Evolutionary conservation across 2,113 vertebrate species (phyloP).

Genomic region (Perognathus longimembris): DNA sequence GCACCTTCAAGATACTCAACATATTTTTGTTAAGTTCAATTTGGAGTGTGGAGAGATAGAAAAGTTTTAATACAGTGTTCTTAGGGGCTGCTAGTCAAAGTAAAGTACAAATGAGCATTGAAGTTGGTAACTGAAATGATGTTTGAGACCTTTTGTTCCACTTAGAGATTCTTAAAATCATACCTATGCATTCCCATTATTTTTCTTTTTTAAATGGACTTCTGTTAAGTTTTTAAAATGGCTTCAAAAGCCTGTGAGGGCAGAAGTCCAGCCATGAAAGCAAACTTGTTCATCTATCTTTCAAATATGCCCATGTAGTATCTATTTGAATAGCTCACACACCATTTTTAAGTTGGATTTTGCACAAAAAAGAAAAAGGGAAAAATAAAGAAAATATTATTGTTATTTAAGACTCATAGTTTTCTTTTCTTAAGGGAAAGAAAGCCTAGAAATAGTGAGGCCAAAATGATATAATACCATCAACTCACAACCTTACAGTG

Average conservation of each 20-base stretch:
- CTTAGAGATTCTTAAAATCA: slow-evolving; percentile 33
- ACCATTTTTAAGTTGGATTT: slow-evolving; percentile 23
- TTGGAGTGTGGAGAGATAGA: neutral
- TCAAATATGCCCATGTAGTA: neutral
- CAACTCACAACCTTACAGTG: rapidly evolving
- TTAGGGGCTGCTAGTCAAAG: neutral
- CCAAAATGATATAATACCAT: slow-evolving; percentile 19
- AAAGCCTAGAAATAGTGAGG: slow-evolving; percentile 64
- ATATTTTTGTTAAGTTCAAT: slow-evolving; percentile 32
- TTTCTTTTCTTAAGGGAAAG: neutral
- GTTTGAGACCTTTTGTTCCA: slow-evolving; percentile 21
- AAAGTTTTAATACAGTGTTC: neutral
- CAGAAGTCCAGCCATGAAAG: neutral
- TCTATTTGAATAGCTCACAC: neutral
- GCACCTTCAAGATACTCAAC: neutral
- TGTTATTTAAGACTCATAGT: too few species aligned
- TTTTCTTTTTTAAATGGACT: slow-evolving; percentile 5
- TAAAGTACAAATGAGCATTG: neutral
- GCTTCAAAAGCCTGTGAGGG: slow-evolving; percentile 4
- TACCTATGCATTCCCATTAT: neutral
- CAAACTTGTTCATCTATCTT: neutral
- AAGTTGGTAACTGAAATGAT: neutral
- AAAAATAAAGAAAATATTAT: neutral
- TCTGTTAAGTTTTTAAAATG: neutral
- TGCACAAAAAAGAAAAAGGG: neutral